A percentile compares a stretch with the other conserved stretches of the same genome.
Conservation (phyloP, 2,113 vertebrate species). For the Protobothrops mucrosquamatus region DNA sequence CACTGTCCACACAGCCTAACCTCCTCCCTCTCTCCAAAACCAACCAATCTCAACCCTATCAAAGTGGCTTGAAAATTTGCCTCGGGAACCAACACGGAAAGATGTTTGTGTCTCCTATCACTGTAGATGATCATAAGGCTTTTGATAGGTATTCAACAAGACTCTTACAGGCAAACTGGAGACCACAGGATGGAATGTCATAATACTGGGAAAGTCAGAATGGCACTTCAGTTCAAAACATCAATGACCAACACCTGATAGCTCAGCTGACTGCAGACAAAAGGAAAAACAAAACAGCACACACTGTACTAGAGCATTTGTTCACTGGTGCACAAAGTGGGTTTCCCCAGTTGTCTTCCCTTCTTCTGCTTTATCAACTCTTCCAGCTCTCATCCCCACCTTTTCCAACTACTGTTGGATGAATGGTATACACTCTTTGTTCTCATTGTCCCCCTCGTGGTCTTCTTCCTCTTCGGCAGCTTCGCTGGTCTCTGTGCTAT, state of each 20-base stretch:
- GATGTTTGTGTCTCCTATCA: conserved; percentile 54
- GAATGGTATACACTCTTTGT: conserved; percentile 97
- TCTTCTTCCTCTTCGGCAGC: conserved; percentile 98
- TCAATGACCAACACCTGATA: conserved; percentile 77
- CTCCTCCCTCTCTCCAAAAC: conserved; percentile 14
- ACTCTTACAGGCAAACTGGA: conserved; percentile 41
- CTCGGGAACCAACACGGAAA: conserved; percentile 28
- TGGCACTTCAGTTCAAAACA: conserved; percentile 82
- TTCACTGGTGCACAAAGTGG: conserved; percentile 77
- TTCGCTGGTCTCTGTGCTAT: conserved; percentile 98
- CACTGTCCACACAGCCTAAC: background rate
- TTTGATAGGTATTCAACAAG: conserved; percentile 44
- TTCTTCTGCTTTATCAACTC: conserved; percentile 50
- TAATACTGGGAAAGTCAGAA: conserved; percentile 72
- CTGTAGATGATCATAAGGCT: conserved; percentile 51
- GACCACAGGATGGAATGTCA: conserved; percentile 47
- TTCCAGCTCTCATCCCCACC: background rate
- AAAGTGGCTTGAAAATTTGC: conserved; percentile 36
- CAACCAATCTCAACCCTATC: background rate
- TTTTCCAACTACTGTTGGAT: conserved; percentile 80
- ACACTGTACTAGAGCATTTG: conserved; percentile 81
- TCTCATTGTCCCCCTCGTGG: conserved; percentile 92
- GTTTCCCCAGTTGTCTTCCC: conserved; percentile 61
- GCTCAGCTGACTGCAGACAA: conserved; percentile 82
- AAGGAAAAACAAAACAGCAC: conserved; percentile 71